Conservation (phyloP, 1,140 invertebrate genomes). For the Rhopalosiphum padi region DNA sequence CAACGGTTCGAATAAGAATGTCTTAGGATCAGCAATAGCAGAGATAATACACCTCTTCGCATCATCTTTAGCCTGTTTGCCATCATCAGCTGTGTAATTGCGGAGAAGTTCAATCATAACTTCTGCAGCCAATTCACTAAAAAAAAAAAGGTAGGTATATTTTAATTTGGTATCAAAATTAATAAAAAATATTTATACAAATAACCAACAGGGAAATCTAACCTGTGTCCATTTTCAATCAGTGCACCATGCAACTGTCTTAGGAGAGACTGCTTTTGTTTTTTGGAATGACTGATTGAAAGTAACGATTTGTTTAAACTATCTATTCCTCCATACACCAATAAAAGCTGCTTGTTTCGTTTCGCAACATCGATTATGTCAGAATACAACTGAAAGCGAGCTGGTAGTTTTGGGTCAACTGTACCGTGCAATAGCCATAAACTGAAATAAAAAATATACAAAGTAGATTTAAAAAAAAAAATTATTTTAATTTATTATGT, state of each 20-base stretch:
- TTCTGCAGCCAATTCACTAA: constrained; percentile 87
- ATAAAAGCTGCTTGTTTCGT: constrained; percentile 34
- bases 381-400: constrained; percentile 46
- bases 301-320: constrained; percentile 48
- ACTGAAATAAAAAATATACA: constrained; percentile 21
- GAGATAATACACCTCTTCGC: constrained; percentile 95
- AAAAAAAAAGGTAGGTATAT: constrained; percentile 61
- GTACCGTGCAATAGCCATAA: constrained; percentile 37
- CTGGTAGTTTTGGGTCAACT: constrained; percentile 46
- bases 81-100: constrained; percentile 96
- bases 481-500: not conserved
- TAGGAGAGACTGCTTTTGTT: constrained; percentile 92
- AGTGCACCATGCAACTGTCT: constrained; percentile 88
- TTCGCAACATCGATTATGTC: constrained; percentile 45
- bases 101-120: constrained; percentile 96
- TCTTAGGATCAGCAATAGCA: constrained; percentile 91
- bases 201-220: not conserved
- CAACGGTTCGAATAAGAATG: constrained; percentile 93
- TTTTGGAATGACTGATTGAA: constrained; percentile 68
- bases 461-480: not conserved
- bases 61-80: constrained; percentile 94
- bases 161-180: not conserved
- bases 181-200: not conserved
- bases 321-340: constrained; percentile 41
- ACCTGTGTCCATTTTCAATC: constrained; percentile 74